Conservation (phyloP, 2,888 invertebrate genomes). For the Xestia xanthographa region DNA sequence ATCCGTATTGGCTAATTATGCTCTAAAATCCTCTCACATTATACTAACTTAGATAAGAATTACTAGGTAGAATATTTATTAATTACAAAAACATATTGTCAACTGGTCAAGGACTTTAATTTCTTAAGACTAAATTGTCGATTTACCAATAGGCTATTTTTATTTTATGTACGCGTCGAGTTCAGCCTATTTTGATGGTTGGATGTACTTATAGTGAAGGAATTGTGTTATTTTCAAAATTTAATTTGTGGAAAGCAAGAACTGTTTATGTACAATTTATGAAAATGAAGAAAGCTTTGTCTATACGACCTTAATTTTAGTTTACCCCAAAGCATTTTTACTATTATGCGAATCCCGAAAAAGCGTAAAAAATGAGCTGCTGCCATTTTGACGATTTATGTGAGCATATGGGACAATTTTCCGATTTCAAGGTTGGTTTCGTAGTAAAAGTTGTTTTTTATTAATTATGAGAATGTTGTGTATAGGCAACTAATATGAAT, state of each 20-base stretch:
- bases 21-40: conserved; percentile 17
- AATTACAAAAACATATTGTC: conserved; percentile 28
- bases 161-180: too few relatives aligned
- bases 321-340: background rate
- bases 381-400: background rate
- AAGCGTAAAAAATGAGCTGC: background rate
- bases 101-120: conserved; percentile 36
- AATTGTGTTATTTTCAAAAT: background rate
- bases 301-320: background rate
- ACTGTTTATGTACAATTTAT: conserved; percentile 26
- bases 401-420: background rate
- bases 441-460: background rate
- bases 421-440: background rate
- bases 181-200: background rate
- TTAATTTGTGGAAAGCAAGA: background rate
- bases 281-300: background rate
- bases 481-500: background rate
- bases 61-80: conserved; percentile 55
- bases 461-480: background rate
- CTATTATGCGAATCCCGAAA: background rate
- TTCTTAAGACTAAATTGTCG: background rate
- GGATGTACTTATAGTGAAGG: background rate
- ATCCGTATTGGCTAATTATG: conserved; percentile 11
- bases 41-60: conserved; percentile 29
- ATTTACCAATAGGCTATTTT: background rate